Evolutionary conservation across 2,797 vertebrate genomes (phyloP), one percentile per base, ranked within the genome.

Genomic region (Crypturellus tataupa): DNA sequence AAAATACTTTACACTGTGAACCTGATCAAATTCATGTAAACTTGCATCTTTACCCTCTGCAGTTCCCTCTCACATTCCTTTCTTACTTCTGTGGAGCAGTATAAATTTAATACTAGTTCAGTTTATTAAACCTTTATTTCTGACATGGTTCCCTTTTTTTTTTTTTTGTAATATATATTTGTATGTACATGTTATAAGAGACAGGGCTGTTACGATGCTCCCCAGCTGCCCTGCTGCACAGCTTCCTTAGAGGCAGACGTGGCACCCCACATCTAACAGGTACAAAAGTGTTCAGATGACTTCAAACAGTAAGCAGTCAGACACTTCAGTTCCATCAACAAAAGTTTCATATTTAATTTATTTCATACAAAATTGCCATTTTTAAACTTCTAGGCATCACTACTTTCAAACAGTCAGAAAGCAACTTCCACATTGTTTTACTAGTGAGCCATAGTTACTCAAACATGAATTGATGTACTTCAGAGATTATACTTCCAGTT

Each of bases 261-360:
- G 78, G 64, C 51, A 46, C 53, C 85, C 65, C 82, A 86, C 85
- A 72, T 88, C 80, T 55, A 79, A 70, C 27, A 35, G 12, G 56
- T 75, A 49, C 81, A 69, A 70, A 86, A 94, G 85, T 46, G 0
- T 69, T 78, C 78, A 89, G 90, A 90, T 87, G 72, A 95, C 85
- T 97, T 95, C 67, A 92, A 85, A 92, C 65, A 97, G 94, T 89
- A 97, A 95, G 87, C 97, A 97, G 51, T 56, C 95, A 96, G 96
- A 97, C 96, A 97, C 96, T 97, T 93, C 91, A 93, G 92, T 91
- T 96, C 94, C 93, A 62, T 96, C 95, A 96, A 96, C 94, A 95
- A 95, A 95, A 94, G 87, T 69, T 95, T 91, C 95, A 89, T 95
- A 95, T 97, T 97, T 97, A 96, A 97, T 97, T 93, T 95, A 95